These are phyloP conservation scores for Seison nebaliae DNA, from an alignment of 1,140 invertebrate species.

Conservation along the genomic window DNA sequence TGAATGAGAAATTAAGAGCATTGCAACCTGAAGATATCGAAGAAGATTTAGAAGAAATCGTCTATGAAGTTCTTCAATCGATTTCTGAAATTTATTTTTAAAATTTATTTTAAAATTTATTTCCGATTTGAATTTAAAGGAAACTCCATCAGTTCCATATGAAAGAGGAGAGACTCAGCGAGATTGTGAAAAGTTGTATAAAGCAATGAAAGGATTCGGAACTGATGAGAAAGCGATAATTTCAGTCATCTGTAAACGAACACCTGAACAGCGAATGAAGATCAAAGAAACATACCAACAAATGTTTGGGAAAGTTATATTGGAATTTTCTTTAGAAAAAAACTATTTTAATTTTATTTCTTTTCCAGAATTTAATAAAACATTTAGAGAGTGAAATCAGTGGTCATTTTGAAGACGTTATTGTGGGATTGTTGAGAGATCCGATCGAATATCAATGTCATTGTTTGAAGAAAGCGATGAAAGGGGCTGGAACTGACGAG, in stretches of 20 bases:
- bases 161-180: background rate
- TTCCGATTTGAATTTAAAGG: too few relatives aligned
- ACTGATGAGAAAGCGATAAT: constrained; percentile 74
- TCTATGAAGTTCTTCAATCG: too few relatives aligned
- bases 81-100: too few relatives aligned
- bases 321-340: too few relatives aligned
- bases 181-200: constrained; percentile 22
- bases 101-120: too few relatives aligned
- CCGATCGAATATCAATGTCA: constrained; percentile 25
- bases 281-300: constrained; percentile 69
- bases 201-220: constrained; percentile 28
- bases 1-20: too few relatives aligned
- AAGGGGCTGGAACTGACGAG: constrained; percentile 31
- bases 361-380: constrained; percentile 21
- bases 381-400: constrained; percentile 27
- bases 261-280: constrained; percentile 59
- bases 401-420: constrained; percentile 22
- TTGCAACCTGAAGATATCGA: too few relatives aligned
- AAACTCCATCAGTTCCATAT: constrained; percentile 3
- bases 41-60: too few relatives aligned
- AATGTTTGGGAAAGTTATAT: constrained; percentile 50
- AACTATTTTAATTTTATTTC: background rate
- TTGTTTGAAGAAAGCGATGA: constrained; percentile 23
- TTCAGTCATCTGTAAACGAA: constrained; percentile 54
- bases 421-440: constrained; percentile 20